Conservation (phyloP, 2,888 invertebrate genomes). For the Perizoma flavofasciatum region DNA sequence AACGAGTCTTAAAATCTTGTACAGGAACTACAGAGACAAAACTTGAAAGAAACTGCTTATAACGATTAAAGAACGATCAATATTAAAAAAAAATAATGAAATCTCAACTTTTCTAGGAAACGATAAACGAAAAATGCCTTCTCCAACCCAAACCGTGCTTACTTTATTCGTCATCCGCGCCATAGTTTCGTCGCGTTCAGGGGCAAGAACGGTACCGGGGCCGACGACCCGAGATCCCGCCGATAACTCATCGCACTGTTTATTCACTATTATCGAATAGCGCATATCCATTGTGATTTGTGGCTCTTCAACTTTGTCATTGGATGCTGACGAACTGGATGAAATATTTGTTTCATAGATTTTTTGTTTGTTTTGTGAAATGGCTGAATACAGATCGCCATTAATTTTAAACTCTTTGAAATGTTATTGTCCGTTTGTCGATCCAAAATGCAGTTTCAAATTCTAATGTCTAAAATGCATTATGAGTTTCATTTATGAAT, state of each 20-base stretch:
- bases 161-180: slow-evolving; percentile 40
- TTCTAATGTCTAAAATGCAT: no score
- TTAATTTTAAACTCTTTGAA: slow-evolving; percentile 25
- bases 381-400: slow-evolving; percentile 30
- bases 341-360: slow-evolving; percentile 9
- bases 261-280: slow-evolving; percentile 78
- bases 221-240: slow-evolving; percentile 79
- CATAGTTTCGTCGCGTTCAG: slow-evolving; percentile 75
- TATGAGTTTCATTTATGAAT: no score
- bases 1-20: no score
- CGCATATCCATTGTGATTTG: slow-evolving; percentile 41
- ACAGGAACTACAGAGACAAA: no score
- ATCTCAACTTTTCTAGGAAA: not conserved
- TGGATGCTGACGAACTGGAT: slow-evolving; percentile 25
- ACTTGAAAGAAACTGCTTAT: no score
- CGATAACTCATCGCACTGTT: slow-evolving; percentile 81
- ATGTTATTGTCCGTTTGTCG: no score
- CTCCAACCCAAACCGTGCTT: slow-evolving; percentile 48
- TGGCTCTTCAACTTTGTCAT: slow-evolving; percentile 44
- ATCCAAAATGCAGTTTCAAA: no score
- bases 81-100: no score
- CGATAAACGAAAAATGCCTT: slow-evolving; percentile 41
- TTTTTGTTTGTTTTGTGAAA: slow-evolving; percentile 20
- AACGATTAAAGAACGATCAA: no score
- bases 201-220: slow-evolving; percentile 82